phyloP scores from a whole-genome alignment of 2,113 vertebrate species.

The Dunckerocampus dactyliophorus region DNA sequence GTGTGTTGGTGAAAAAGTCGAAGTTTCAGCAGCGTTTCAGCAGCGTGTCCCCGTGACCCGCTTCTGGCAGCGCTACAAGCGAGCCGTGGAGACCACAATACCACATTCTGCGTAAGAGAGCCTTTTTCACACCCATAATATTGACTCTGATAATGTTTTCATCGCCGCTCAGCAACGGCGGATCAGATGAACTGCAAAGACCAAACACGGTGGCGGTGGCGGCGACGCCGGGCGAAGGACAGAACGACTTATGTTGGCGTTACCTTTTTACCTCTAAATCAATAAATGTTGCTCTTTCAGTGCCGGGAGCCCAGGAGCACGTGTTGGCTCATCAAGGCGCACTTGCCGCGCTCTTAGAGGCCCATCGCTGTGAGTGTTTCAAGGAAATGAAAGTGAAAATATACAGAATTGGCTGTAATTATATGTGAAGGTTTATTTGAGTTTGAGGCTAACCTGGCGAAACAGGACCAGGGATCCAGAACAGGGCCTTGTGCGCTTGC shows the following conservation, averaged over 20 bases:
- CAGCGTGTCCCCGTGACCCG: conserved; percentile 27
- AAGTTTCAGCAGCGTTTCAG: not conserved
- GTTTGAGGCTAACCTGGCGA: conserved; percentile 62
- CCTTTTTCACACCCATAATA: conserved; percentile 64
- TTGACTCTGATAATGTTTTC: conserved; percentile 72
- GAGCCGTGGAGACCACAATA: conserved; percentile 58
- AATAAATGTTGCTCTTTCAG: conserved; percentile 66
- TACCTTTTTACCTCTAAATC: conserved; percentile 62
- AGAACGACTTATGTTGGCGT: conserved; percentile 55
- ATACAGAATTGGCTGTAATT: conserved; percentile 75
- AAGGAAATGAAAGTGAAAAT: conserved; percentile 71
- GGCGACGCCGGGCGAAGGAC: conserved; percentile 34
- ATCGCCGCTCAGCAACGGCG: conserved; percentile 41
- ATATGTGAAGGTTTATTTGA: conserved; percentile 76
- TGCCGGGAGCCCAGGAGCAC: conserved; percentile 23
- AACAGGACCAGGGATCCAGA: conserved; percentile 57
- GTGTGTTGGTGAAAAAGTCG: too few species aligned
- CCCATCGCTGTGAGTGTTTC: conserved; percentile 56
- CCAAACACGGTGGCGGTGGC: conserved; percentile 40
- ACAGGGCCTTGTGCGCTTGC: conserved; percentile 33
- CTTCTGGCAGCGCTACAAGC: conserved; percentile 29
- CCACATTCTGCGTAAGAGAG: conserved; percentile 58
- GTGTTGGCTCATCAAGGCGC: conserved; percentile 46
- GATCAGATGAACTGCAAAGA: conserved; percentile 49
- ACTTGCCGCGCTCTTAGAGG: conserved; percentile 51